Percentiles rank a stretch among this genome's conserved stretches.
Conservation (phyloP, 2,113 vertebrate genomes). For the Larimichthys polyactis region DNA sequence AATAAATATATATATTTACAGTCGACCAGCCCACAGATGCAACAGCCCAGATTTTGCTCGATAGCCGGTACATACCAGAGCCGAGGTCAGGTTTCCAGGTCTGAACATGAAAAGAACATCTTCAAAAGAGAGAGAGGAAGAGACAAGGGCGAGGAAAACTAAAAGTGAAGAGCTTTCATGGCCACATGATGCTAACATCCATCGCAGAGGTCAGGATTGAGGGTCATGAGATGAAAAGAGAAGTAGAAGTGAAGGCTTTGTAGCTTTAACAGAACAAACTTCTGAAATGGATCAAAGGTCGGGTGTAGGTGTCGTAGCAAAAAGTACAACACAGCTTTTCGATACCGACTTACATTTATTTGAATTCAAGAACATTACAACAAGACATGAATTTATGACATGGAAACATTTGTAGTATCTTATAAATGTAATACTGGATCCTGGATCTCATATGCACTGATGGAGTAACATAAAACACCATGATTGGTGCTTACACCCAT, state of each 20-base stretch:
- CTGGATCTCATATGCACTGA: not conserved
- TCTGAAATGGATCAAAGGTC: conserved; percentile 11
- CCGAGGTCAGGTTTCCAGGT: conserved; percentile 2
- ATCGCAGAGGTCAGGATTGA: not conserved
- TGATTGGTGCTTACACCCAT: not conserved
- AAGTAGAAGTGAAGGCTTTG: not conserved
- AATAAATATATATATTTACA: too few species aligned
- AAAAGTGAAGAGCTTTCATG: not conserved
- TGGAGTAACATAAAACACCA: not conserved
- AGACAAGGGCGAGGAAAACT: too few species aligned
- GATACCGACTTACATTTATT: not conserved
- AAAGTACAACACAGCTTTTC: not conserved
- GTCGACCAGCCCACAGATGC: too few species aligned
- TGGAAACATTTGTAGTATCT: not conserved
- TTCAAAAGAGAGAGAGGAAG: not conserved
- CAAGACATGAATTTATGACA: not conserved
- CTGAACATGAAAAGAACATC: conserved; percentile 12
- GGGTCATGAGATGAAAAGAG: not conserved
- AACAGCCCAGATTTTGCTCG: too few species aligned
- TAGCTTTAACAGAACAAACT: not conserved
- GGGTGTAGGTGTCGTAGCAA: not conserved
- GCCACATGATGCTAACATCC: not conserved
- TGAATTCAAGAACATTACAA: not conserved
- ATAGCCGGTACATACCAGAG: not conserved
- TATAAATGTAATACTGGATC: not conserved